phyloP scores from a whole-genome alignment of 2,797 vertebrate genomes.

The Anisognathus igniventris region DNA sequence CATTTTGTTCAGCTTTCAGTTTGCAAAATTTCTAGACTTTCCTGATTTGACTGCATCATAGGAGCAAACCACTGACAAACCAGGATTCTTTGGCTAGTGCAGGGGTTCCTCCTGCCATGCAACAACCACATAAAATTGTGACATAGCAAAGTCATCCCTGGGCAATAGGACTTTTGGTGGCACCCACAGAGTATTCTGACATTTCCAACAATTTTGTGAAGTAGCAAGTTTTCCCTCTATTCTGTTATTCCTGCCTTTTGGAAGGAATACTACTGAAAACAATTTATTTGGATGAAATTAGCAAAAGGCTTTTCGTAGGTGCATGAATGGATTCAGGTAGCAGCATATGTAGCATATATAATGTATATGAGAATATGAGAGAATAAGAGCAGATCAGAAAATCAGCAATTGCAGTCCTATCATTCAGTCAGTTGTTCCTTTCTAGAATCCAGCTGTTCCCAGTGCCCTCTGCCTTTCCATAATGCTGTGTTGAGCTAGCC shows the following conservation, averaged over 20 bases:
- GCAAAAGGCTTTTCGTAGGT: not conserved
- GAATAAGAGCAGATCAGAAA: not conserved
- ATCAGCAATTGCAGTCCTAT: not conserved
- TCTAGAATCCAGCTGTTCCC: not conserved
- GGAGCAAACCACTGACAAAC: not conserved
- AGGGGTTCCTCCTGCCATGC: not conserved
- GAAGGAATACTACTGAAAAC: not conserved
- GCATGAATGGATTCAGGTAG: not conserved
- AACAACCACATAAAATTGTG: not conserved
- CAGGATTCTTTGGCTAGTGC: not conserved
- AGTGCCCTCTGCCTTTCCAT: not conserved
- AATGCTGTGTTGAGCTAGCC: conserved; percentile 64
- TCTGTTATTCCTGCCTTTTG: not conserved
- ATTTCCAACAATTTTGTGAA: not conserved
- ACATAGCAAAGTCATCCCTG: not conserved
- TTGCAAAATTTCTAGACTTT: not conserved
- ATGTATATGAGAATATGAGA: not conserved
- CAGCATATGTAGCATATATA: not conserved
- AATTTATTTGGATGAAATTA: not conserved
- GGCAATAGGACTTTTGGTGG: not conserved
- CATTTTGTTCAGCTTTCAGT: not conserved
- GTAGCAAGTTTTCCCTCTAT: not conserved
- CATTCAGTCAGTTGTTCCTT: not conserved
- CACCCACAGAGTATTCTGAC: not conserved
- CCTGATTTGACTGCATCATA: not conserved